Percentiles rank a stretch among this genome's conserved stretches.
These are phyloP conservation scores for Catharus fuscescens DNA, from an alignment of 2,113 vertebrate species.

Conservation along the genomic window DNA sequence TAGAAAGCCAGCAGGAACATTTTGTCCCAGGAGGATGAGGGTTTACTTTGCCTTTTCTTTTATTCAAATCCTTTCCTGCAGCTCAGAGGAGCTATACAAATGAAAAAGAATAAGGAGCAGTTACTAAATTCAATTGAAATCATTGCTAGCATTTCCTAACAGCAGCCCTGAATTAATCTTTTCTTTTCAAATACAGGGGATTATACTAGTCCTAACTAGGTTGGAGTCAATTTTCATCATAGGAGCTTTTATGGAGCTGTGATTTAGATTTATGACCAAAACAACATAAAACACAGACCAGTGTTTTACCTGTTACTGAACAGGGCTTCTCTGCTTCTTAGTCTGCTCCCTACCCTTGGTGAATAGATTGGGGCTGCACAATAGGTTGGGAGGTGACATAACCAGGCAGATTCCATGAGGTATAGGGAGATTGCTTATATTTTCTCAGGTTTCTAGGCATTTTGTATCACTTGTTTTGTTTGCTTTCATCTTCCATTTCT, in stretches of 20 bases:
- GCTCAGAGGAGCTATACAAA: not conserved
- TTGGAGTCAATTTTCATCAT: not conserved
- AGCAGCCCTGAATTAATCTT: not conserved
- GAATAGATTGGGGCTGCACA: not conserved
- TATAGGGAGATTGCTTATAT: not conserved
- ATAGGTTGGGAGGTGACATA: not conserved
- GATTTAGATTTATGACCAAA: not conserved
- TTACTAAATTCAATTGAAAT: slow-evolving; percentile 1
- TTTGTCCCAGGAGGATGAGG: slow-evolving; percentile 15
- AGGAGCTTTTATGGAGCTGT: not conserved
- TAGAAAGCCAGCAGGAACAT: slow-evolving; percentile 1
- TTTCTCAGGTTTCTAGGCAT: not conserved
- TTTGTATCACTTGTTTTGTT: not conserved
- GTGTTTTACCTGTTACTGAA: not conserved
- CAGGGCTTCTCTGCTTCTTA: not conserved
- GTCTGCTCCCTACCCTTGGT: not conserved
- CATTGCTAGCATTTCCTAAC: not conserved
- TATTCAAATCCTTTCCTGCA: slow-evolving; percentile 7
- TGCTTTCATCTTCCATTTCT: not conserved
- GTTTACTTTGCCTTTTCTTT: slow-evolving; percentile 37
- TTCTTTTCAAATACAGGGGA: not conserved
- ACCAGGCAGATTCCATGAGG: not conserved
- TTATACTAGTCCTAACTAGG: not conserved
- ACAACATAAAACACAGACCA: not conserved
- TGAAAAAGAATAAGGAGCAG: not conserved